phyloP scores from a whole-genome alignment of 2,888 invertebrate species.

The Hydroisotoma schaefferi region DNA sequence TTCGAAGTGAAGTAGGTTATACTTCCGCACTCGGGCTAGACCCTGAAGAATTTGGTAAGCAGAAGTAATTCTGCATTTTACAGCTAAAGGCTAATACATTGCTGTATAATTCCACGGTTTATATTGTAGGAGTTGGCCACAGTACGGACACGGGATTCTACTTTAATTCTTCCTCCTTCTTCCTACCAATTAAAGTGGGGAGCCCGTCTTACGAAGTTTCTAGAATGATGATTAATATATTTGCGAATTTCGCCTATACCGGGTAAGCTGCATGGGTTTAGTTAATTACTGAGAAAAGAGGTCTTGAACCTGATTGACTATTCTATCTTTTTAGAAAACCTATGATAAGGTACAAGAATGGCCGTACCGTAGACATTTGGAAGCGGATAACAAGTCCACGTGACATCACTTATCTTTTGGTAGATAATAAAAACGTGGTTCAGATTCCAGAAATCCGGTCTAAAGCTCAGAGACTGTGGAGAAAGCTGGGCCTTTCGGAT shows the following conservation, averaged over 20 bases:
- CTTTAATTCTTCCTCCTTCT: constrained; percentile 19
- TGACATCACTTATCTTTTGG: constrained; percentile 18
- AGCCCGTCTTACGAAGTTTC: constrained; percentile 8
- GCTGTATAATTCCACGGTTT: constrained; percentile 10
- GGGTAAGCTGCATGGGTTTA: no score
- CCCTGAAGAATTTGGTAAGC: constrained; percentile 13
- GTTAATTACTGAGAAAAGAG: no score
- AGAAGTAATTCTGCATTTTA: background rate
- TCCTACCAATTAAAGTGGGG: constrained; percentile 9
- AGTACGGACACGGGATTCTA: constrained; percentile 20
- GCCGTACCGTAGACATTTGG: constrained; percentile 21
- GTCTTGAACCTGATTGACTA: no score
- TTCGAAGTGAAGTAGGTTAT: constrained; percentile 18
- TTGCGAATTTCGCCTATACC: background rate
- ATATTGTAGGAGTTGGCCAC: constrained; percentile 15
- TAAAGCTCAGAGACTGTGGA: constrained; percentile 27
- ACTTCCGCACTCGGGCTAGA: constrained; percentile 15
- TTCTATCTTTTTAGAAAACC: no score
- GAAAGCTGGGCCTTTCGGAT: constrained; percentile 23
- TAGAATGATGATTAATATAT: background rate
- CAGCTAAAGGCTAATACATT: background rate
- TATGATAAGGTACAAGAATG: constrained; percentile 14
- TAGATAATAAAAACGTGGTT: constrained; percentile 23
- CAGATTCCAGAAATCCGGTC: constrained; percentile 27
- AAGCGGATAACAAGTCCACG: constrained; percentile 16